Base-by-base conservation (phyloP, 2,888 invertebrate species). In the Drosophila atroscutellata region DNA sequence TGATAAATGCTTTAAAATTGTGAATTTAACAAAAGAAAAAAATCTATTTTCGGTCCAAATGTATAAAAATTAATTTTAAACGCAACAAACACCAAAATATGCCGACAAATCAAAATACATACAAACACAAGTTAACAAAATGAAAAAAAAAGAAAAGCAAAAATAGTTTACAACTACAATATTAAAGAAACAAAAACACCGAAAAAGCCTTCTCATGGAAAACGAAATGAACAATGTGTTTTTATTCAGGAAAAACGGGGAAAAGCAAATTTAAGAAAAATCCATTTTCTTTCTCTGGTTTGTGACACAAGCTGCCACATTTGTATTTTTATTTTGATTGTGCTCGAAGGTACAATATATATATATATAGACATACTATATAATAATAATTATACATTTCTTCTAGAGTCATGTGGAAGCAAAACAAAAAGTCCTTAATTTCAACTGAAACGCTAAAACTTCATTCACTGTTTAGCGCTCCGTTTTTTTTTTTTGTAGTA, bases 151-250 rank as follows among this genome's bases (percentile, higher is more conserved):
- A 71, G 61, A 65, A 64, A 68, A 65, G 37, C 39, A 64, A 73
- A 77, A 60, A 67, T 47, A 47, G 24, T 73, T 64, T 69, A 81
- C 65, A 76, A 67, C 63, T 32, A 72, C 69, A 81, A 66, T 68
- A 73, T 61, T 72, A 82, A 72, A 66, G 54, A 71, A 67, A 79
- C 70, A 79, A 80, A 79, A 81, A 86, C 83, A 86, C 82, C 85
- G 81, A 84, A 83, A 83, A 89, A 86, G 87, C 86, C 86, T 86
- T 86, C 86, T 86, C 86, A 89, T 81, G 81, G 74, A 86, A 84
- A 80, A 77, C 60, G 58, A 66, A 68, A 75, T 20, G 7, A 69
- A 32, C 42, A n/a, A 49, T 52, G 62, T 76, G 34, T 77, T 72
- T 80, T 69, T 55, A 57, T 67, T 66, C 18, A 24, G 15, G 24